Percentiles rank a stretch among this genome's conserved stretches.
Conservation (phyloP, 2,797 vertebrate genomes). For the Tarsius wallacei region DNA sequence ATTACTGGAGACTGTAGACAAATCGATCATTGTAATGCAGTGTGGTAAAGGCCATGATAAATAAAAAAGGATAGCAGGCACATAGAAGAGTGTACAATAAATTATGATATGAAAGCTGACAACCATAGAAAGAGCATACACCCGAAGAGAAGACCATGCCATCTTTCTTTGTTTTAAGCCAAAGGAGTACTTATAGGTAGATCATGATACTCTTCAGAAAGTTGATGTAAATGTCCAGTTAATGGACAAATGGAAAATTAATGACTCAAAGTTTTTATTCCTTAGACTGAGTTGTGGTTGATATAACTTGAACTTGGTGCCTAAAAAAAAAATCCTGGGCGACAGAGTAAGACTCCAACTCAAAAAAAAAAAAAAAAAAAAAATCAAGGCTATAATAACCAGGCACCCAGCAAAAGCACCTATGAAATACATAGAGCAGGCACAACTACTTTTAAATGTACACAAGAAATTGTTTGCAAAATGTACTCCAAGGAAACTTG, state of each 20-base stretch:
- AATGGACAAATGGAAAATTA: background rate
- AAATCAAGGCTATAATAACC: background rate
- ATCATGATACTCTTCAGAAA: background rate
- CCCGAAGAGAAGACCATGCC: background rate
- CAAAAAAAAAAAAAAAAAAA: background rate
- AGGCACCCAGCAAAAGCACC: background rate
- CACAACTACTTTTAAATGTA: background rate
- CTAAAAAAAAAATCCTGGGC: background rate
- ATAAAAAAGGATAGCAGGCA: background rate
- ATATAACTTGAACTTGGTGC: background rate
- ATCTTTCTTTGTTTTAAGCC: background rate
- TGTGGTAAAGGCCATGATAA: background rate
- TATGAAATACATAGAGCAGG: background rate
- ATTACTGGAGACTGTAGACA: background rate
- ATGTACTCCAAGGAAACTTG: background rate
- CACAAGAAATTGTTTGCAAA: background rate
- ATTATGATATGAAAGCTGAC: background rate
- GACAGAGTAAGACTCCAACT: too few relatives aligned
- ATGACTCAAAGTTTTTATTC: background rate
- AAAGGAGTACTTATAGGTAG: background rate
- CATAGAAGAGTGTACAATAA: background rate
- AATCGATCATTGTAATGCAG: background rate
- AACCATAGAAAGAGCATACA: background rate
- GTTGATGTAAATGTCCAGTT: background rate
- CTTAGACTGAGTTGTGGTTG: background rate